Base-by-base conservation (phyloP, 2,888 invertebrate genomes). In the Thera obeliscata region DNA sequence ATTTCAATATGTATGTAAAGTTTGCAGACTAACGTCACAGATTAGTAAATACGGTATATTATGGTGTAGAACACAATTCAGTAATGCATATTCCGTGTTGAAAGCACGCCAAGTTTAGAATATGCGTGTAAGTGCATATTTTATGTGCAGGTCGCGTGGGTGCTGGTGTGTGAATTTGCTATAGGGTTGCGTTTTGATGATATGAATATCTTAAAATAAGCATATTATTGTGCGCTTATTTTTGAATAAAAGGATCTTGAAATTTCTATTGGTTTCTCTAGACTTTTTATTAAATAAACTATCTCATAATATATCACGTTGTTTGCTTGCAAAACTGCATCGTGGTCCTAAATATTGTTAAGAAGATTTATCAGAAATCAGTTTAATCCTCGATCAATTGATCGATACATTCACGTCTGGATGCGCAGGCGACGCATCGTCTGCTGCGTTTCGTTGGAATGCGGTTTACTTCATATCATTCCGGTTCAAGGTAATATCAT, bases 111-210 rank as follows among this genome's bases (percentile, higher is more conserved):
- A 38, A 66, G 38, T 63, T 66, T 54, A 52, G 64, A 71, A 71
- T 85, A 83, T 84, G 81, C 83, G 81, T 86, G 83, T 80, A 84
- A 82, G 83, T 87, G 85, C 86, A 86, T 87, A 87, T 87, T 87
- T 69, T 86, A 88, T 86, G 83, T 71, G 68, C 76, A 71, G 69
- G 65, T 71, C 58, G 78, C 76, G 85, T 82, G 77, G 81, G 81
- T 70, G 81, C 69, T 35, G 67, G 49, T 58, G 54, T 72, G 57
- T 55, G 63, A 57, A 65, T 60, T 62, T 52, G 43, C 46, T 64
- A 41, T 41, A 41, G 41, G 41, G 41, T 41, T 41, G 41, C 41
- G 41, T 41, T 41, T 4, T 41, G 41, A 41, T 41, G 41, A 41
- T 41, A 38, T 38, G 3, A 38, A 6, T 38, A 38, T 38, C 6